These are phyloP conservation scores for Sebastes trivittatus DNA, from an alignment of 2,797 vertebrate species.

Conservation along the genomic window DNA sequence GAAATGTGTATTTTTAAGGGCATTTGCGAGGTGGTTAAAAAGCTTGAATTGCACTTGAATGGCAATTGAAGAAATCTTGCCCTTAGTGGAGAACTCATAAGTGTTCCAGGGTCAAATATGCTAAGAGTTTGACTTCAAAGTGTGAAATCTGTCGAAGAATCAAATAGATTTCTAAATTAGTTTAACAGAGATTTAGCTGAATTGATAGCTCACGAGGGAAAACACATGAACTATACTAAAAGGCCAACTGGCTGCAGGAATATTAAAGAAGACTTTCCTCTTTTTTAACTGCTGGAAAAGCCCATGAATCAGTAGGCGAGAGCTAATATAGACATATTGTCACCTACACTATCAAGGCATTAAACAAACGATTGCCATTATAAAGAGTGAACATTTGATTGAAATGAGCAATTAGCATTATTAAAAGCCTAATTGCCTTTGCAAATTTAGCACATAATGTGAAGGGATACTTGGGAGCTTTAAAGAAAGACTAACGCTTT, in stretches of 20 bases:
- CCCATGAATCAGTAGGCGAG: neutral
- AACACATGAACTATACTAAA: neutral
- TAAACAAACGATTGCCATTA: neutral
- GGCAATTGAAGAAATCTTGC: neutral
- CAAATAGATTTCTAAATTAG: neutral
- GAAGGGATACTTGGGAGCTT: constrained; percentile 5
- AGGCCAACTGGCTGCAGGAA: neutral
- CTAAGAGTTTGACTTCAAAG: neutral
- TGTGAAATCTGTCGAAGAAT: neutral
- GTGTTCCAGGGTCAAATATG: neutral
- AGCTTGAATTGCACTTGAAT: constrained; percentile 22
- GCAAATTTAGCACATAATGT: constrained; percentile 8
- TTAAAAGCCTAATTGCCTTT: constrained; percentile 19
- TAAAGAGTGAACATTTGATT: constrained; percentile 17
- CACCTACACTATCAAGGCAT: neutral
- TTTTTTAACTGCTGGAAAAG: neutral
- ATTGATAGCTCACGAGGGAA: neutral
- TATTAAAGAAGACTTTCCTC: neutral
- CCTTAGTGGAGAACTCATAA: neutral
- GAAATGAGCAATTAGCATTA: constrained; percentile 21
- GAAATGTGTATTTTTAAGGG: neutral
- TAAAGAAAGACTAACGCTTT: constrained; percentile 2
- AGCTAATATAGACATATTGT: neutral
- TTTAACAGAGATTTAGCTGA: neutral
- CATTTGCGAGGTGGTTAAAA: neutral